Evolutionary conservation across 2,888 invertebrate genomes (phyloP), one percentile per base, ranked within the genome.

Genomic region (Leptinotarsa juncta): DNA sequence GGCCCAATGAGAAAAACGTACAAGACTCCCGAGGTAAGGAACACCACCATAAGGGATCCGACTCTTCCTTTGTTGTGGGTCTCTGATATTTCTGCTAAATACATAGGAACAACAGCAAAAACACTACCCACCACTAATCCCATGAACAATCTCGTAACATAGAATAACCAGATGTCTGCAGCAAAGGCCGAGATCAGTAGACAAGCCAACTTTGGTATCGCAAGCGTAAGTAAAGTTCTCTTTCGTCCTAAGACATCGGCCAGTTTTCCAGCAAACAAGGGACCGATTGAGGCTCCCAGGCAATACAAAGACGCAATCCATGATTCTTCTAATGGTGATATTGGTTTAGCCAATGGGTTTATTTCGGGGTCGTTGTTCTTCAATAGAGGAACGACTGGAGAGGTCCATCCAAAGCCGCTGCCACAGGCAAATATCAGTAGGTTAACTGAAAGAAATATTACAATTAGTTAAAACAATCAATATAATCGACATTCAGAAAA

Each of bases 11-110:
- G 50, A 26, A 80, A 82, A 4, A 79, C 79, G 55, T 81, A 82
- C 3, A 84, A 72, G 0, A 82, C 42, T 10, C 84, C 84, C 0
- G 75, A 14, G 2, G 80, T 74, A 10, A 79, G 48, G 20, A 82
- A 81, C 10, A 83, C 72, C 1, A 78, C 79, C 74, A 83, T 67
- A 4, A 83, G 92, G 0, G 96, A 79, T n/a, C 79, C 78, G 18
- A 96, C 88, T 0, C 94, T 92, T 0, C 97, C 97, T 75, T 97
- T 90, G 23, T 93, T 91, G 48, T 93, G 93, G 72, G 93, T 92
- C 89, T 95, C 93, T 7, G 96, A 91, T 53, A 96, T 94, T 88
- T 97, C 97, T 57, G 95, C 95, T 75, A 95, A 91, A 88, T 96
- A 97, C 91, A 96, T 94, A 0, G 96, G 96, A 0, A 93, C 91